Conservation (phyloP, 2,113 vertebrate genomes). For the Zeus faber region DNA sequence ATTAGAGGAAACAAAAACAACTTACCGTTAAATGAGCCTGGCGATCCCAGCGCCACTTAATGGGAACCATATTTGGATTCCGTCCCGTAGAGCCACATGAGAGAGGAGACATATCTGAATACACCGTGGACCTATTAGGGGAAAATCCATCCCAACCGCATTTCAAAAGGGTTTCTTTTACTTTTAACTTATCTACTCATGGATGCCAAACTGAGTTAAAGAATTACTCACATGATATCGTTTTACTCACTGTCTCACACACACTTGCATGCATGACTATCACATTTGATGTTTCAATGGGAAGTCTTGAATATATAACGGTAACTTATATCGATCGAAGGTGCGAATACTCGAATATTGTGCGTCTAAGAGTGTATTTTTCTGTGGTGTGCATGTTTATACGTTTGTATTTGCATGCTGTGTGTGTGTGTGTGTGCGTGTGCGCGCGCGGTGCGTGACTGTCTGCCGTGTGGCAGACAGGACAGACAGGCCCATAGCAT, state of each 20-base stretch:
- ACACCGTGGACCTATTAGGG: no score
- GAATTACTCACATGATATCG: no score
- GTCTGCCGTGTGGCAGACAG: slow-evolving; percentile 1
- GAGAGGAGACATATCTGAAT: background rate
- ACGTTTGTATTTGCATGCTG: background rate
- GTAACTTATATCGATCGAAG: no score
- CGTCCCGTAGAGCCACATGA: slow-evolving; percentile 16
- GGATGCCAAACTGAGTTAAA: no score
- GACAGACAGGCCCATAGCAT: slow-evolving; percentile 1
- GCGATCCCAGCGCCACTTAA: slow-evolving; percentile 41
- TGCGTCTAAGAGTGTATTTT: background rate
- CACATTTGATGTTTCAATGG: no score
- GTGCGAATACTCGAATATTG: background rate
- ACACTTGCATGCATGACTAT: no score
- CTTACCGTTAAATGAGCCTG: slow-evolving; percentile 45
- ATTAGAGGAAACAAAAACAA: slow-evolving; percentile 56
- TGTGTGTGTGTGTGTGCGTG: background rate
- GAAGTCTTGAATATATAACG: no score
- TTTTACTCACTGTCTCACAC: no score
- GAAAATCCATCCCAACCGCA: no score
- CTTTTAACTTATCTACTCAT: no score
- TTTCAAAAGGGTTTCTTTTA: no score
- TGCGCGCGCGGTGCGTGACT: background rate
- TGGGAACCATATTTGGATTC: slow-evolving; percentile 41
- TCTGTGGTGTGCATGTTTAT: slow-evolving; percentile 10